Evolutionary conservation across 2,888 invertebrate species (phyloP).

Genomic region (Apodemia hepburni): DNA sequence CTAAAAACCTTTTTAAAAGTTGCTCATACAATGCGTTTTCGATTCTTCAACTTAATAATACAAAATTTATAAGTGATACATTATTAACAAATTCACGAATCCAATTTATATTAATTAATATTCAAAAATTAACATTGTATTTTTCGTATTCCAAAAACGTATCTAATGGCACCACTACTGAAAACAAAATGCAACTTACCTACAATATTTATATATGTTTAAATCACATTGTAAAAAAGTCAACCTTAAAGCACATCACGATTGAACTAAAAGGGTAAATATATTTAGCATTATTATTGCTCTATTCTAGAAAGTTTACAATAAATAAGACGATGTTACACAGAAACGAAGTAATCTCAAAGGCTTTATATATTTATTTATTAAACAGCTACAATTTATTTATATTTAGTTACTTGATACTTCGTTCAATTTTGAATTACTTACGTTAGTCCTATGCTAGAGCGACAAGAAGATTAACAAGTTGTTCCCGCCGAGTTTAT

Average conservation of each 20-base stretch:
- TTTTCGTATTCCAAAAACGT: conserved; percentile 25
- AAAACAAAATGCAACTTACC: conserved; percentile 36
- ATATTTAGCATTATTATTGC: conserved; percentile 54
- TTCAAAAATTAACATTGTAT: not conserved
- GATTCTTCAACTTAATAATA: not conserved
- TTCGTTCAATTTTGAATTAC: conserved; percentile 56
- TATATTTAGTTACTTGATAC: conserved; percentile 46
- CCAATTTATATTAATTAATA: not conserved
- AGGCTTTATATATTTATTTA: conserved; percentile 47
- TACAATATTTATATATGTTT: conserved; percentile 25
- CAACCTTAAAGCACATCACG: conserved; percentile 49
- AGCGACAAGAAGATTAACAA: conserved; percentile 54
- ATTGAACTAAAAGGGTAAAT: conserved; percentile 36
- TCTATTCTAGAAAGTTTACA: conserved; percentile 45
- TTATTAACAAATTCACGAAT: conserved; percentile 16
- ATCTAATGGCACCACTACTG: conserved; percentile 64
- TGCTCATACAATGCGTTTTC: conserved; percentile 1
- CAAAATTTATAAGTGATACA: too few relatives aligned
- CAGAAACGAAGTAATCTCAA: conserved; percentile 53
- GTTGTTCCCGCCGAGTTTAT: conserved; percentile 61
- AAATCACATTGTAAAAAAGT: conserved; percentile 28
- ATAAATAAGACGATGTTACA: conserved; percentile 36
- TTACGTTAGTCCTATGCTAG: conserved; percentile 55
- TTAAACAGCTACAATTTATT: conserved; percentile 58
- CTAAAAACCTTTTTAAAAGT: conserved; percentile 5